These are phyloP conservation scores for Nasua narica DNA, from an alignment of 2,797 vertebrate species.

Conservation along the genomic window DNA sequence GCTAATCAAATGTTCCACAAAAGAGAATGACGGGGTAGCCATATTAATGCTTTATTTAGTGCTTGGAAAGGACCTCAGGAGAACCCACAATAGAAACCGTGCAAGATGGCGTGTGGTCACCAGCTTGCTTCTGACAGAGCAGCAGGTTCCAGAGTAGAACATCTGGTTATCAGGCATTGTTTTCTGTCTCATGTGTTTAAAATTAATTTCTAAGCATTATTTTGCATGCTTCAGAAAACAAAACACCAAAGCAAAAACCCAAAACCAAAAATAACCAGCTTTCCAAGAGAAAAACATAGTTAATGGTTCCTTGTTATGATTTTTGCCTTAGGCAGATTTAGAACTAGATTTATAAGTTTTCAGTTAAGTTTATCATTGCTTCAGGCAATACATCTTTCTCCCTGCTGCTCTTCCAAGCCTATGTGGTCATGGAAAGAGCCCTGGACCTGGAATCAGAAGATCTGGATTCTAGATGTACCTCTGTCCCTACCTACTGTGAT, in stretches of 20 bases:
- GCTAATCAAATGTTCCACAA: conserved; percentile 39
- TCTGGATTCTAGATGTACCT: background rate
- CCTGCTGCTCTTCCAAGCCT: too few relatives aligned
- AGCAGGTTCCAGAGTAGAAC: background rate
- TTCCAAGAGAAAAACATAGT: background rate
- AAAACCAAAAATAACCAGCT: background rate
- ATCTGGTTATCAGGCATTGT: background rate
- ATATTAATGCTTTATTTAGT: background rate
- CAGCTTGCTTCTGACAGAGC: background rate
- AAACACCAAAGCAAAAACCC: background rate
- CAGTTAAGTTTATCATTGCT: background rate
- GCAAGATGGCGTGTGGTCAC: background rate
- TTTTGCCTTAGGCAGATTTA: background rate
- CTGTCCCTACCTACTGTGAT: background rate
- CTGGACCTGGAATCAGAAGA: background rate
- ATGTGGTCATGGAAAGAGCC: background rate
- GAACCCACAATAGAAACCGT: background rate
- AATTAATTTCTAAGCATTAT: background rate
- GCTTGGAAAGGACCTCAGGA: background rate
- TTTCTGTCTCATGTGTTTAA: background rate
- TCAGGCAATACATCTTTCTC: background rate
- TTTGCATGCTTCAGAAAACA: background rate
- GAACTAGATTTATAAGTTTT: background rate
- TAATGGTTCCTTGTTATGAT: background rate
- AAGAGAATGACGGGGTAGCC: background rate